Evolutionary conservation across 1,140 invertebrate species (phyloP).

Genomic region (Cardiocondyla obscurior): DNA sequence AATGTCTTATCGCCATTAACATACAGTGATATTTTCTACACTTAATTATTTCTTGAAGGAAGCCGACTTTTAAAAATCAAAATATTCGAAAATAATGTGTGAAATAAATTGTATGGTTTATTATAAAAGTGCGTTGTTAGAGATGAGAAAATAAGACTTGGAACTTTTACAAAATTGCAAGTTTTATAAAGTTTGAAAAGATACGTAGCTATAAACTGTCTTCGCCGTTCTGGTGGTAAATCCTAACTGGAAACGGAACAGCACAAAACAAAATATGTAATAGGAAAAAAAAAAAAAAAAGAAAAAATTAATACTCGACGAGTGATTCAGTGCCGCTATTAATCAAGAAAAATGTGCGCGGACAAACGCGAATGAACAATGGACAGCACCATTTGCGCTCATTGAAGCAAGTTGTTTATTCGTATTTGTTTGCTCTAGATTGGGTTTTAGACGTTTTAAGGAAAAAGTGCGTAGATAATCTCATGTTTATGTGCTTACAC

Average conservation of each 20-base stretch:
- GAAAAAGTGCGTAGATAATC: conserved; percentile 34
- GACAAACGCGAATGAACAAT: neutral
- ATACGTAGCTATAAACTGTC: neutral
- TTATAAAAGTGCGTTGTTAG: neutral
- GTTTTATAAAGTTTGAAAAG: neutral
- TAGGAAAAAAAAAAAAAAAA: neutral
- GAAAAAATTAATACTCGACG: too few relatives aligned
- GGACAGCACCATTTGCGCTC: neutral
- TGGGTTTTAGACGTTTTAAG: conserved; percentile 45
- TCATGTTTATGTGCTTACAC: conserved; percentile 20
- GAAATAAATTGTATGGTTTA: neutral
- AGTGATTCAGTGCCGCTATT: neutral
- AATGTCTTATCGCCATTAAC: neutral
- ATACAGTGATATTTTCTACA: neutral
- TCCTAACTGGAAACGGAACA: neutral
- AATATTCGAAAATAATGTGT: neutral
- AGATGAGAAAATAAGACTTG: neutral
- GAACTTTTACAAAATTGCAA: conserved; percentile 1
- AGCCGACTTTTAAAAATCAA: neutral
- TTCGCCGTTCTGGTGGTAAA: conserved; percentile 14
- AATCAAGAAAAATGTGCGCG: neutral
- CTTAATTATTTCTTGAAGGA: neutral
- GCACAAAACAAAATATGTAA: neutral
- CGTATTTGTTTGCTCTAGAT: neutral
- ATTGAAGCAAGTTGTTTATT: neutral